Base-by-base conservation (phyloP, 2,113 vertebrate species). In the Dolichotis patagonum region DNA sequence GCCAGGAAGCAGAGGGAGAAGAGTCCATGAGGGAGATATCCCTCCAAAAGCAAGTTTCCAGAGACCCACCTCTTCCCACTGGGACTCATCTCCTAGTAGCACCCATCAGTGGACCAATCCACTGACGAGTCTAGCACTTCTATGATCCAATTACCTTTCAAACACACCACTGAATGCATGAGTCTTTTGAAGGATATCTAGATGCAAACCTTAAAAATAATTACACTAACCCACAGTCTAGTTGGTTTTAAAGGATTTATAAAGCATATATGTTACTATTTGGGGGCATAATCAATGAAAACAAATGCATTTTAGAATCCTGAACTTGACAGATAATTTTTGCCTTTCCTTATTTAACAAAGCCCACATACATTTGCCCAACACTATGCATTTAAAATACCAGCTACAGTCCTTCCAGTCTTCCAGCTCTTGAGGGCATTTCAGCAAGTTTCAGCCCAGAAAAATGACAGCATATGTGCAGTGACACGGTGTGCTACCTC, bases 381-480 rank as follows among this genome's bases (percentile, higher is more conserved):
- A 60, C 11, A 30, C 32, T 49, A n/a, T 28, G 24, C 24, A 69
- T 52, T 63, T 30, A 90, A 84, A 71, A 22, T n/a, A 12, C 19
- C 62, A 3, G 20, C 17, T 49, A 8, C 16, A 28, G 0, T 0
- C 22, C 24, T 43, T 5, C 1, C 19, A 49, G 35, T 10, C 58
- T 62, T 35, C 17, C 63, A 7, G 12, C 2, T 54, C 14, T 75
- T 35, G 26, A 73, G 54, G 54, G 46, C 62, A 14, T 49, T 71
- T 82, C 24, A 60, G 24, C 14, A 84, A 46, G 2, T 58, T 69
- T 32, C 13, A 32, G 65, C n/a, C 49, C n/a, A 85, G n/a, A 1
- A 52, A 41, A 63, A 35, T 24, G n/a, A 41, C 14, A 89, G 30
- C 10, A 13, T 11, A 73, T 46, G 49, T 41, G 32, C 49, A 16